These are phyloP conservation scores for Drosophila subobscura DNA, from an alignment of 1,140 invertebrate genomes.

Conservation along the genomic window DNA sequence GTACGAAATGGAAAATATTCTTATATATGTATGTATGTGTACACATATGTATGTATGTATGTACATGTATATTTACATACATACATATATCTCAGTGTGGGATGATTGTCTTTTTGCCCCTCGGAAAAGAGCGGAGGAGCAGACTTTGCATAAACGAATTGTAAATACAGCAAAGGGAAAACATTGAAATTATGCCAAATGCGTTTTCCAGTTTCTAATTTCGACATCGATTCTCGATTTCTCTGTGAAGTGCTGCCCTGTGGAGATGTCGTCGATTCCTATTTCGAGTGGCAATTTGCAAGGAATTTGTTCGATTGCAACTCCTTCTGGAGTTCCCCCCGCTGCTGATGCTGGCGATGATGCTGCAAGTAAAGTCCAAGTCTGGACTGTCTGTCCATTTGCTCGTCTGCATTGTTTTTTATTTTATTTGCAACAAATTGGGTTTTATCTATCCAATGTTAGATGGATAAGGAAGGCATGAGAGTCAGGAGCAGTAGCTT, in stretches of 20 bases:
- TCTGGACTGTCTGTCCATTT: conserved; percentile 1
- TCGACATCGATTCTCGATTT: conserved; percentile 40
- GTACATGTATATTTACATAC: no score
- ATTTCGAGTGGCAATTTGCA: conserved; percentile 62
- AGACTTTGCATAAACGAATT: conserved; percentile 80
- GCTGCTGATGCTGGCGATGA: conserved; percentile 13
- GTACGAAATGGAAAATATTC: conserved; percentile 74
- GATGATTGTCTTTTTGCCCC: conserved; percentile 62
- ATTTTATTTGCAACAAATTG: conserved; percentile 73
- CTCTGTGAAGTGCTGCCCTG: conserved; percentile 34
- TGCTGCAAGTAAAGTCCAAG: conserved; percentile 15
- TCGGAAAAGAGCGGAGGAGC: conserved; percentile 25
- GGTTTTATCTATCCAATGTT: conserved; percentile 51
- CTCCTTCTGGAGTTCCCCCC: conserved; percentile 2
- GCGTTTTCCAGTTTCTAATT: conserved; percentile 43
- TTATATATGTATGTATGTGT: conserved; percentile 16
- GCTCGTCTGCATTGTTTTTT: conserved; percentile 49
- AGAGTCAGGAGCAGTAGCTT: conserved; percentile 1
- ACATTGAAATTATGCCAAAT: conserved; percentile 41
- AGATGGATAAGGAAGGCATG: conserved; percentile 3
- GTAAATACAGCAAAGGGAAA: conserved; percentile 50
- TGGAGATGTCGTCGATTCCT: conserved; percentile 22
- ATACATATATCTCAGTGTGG: conserved; percentile 37
- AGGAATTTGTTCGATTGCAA: conserved; percentile 59
- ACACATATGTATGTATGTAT: conserved; percentile 14